Evolutionary conservation across 2,113 vertebrate species (phyloP).

Genomic region (Tinamus guttatus): DNA sequence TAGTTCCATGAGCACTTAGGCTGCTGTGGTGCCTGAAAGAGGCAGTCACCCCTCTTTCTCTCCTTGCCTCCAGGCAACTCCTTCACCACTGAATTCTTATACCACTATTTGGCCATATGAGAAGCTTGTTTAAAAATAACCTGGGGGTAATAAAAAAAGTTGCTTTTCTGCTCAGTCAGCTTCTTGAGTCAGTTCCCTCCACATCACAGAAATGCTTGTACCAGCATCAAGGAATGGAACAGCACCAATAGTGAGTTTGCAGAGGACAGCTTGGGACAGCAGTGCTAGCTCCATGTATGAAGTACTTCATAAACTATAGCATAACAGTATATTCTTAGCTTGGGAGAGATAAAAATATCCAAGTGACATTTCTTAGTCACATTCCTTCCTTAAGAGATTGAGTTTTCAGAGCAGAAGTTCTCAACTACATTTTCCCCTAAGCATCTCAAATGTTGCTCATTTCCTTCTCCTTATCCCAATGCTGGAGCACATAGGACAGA

Average conservation of each 20-base stretch:
- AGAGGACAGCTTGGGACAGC: not conserved
- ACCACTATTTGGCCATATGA: not conserved
- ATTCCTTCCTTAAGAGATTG: not conserved
- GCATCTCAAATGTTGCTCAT: not conserved
- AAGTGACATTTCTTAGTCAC: not conserved
- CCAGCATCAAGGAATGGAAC: not conserved
- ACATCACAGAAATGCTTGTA: not conserved
- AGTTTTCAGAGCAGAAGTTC: not conserved
- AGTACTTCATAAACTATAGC: not conserved
- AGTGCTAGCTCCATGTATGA: not conserved
- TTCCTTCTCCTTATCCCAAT: not conserved
- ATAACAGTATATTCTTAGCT: not conserved
- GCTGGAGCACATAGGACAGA: not conserved
- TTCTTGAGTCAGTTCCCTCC: not conserved
- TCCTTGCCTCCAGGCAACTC: not conserved
- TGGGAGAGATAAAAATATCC: not conserved
- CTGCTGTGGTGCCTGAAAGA: not conserved
- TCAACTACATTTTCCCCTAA: not conserved
- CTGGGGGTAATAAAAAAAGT: not conserved
- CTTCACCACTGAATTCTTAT: fast-evolving
- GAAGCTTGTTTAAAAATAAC: not conserved
- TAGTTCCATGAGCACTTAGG: not conserved
- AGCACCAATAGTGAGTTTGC: not conserved
- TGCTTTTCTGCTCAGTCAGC: not conserved
- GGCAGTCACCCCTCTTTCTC: not conserved